phyloP scores from a whole-genome alignment of 2,797 vertebrate genomes.

The Rhodeus uyekii region DNA sequence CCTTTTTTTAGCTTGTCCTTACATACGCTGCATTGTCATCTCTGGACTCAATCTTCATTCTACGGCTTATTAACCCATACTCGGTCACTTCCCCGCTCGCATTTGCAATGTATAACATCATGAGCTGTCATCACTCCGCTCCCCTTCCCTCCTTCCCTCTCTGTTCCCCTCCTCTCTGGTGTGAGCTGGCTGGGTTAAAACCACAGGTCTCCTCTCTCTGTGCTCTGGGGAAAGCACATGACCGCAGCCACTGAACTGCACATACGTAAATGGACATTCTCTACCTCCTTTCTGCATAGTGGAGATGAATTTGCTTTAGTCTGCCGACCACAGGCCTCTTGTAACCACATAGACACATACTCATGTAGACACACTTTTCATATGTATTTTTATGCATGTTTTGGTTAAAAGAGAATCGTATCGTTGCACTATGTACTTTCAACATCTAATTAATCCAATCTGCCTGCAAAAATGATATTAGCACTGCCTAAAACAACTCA shows the following conservation, averaged over 20 bases:
- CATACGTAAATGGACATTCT: slow-evolving; percentile 54
- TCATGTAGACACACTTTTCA: not conserved
- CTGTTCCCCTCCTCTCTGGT: slow-evolving; percentile 8
- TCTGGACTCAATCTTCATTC: slow-evolving; percentile 10
- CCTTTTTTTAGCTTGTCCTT: not conserved
- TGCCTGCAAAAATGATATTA: slow-evolving; percentile 17
- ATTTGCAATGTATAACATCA: slow-evolving; percentile 51
- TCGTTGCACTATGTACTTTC: not conserved
- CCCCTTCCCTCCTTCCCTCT: slow-evolving; percentile 1
- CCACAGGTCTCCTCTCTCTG: slow-evolving; percentile 52
- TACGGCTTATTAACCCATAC: slow-evolving; percentile 20
- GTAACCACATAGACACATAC: slow-evolving; percentile 28
- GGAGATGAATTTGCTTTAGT: slow-evolving; percentile 22
- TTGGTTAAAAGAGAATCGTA: slow-evolving; percentile 11
- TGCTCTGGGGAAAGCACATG: slow-evolving; percentile 20
- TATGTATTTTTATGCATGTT: not conserved
- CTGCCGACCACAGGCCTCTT: slow-evolving; percentile 24
- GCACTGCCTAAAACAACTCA: slow-evolving; percentile 14
- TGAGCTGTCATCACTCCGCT: slow-evolving; percentile 47
- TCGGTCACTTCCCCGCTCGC: slow-evolving; percentile 41
- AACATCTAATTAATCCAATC: slow-evolving; percentile 14
- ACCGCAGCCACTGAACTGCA: slow-evolving; percentile 42
- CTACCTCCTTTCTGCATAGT: slow-evolving; percentile 19
- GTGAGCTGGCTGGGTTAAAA: slow-evolving; percentile 33
- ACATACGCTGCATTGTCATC: slow-evolving; percentile 7